Evolutionary conservation across 2,797 vertebrate species (phyloP), one percentile per base, ranked within the genome.

Genomic region (Lagorchestes hirsutus): DNA sequence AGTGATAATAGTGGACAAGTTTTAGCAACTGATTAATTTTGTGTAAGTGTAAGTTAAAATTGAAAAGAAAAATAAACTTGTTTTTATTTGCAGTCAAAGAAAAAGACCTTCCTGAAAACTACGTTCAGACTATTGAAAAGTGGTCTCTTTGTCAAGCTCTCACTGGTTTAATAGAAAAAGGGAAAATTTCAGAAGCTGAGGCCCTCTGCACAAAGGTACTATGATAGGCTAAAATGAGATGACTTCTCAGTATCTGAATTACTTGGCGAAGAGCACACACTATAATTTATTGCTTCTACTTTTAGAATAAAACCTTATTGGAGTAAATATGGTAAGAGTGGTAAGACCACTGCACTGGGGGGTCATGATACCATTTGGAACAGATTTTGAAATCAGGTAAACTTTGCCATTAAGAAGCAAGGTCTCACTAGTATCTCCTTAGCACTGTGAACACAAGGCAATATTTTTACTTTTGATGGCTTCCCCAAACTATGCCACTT

Each of bases 121-220:
- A 99, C 46, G 98, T 98, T 90, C 98, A 96, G 91, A 97, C 98
- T 96, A 98, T 99, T 91, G 99, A 99, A 97, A 98, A 98, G 94
- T 99, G 99, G 99, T 99, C 99, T 56, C 97, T 99, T 0, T 99
- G 99, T 95, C 99, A 99, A 98, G 99, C 99, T 52, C 99, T 99
- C 97, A 98, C 98, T 55, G 99, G 99, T 90, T 98, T 99, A n/a
- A 98, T 99, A 96, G 98, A 99, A 96, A 98, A 98, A n/a, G 99
- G 99, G 55, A 99, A 98, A 96, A 98, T 99, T 74, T 98, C 99
- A 55, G 99, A 99, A 98, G 99, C 99, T 3, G 99, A 99, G 97
- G 98, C 98, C 93, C 99, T 99, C 92, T 99, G 99, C 97, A 99
- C 98, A 94, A 99, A 99, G 99, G 99, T 99, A 98, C 46, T 92